Conservation (phyloP, 1,140 invertebrate genomes). For the Dendrolimus kikuchii region DNA sequence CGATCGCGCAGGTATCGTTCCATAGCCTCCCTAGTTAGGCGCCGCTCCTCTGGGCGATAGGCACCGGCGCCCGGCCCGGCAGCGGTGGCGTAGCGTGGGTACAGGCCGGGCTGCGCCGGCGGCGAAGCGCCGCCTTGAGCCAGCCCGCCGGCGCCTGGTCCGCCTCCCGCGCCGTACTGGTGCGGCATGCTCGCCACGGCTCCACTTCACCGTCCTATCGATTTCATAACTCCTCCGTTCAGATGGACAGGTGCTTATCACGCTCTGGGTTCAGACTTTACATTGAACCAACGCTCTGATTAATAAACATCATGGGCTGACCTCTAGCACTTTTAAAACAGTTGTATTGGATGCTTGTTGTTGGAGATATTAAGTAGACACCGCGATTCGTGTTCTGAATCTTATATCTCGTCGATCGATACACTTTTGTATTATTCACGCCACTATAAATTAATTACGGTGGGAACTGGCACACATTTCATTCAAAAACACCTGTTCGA, state of each 20-base stretch:
- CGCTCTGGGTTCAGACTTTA: too few relatives aligned
- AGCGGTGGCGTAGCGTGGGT: constrained; percentile 64
- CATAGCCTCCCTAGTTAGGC: constrained; percentile 95
- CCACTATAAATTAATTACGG: constrained; percentile 65
- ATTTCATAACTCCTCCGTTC: constrained; percentile 10
- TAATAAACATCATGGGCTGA: too few relatives aligned
- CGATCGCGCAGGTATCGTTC: constrained; percentile 94
- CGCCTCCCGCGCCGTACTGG: constrained; percentile 76
- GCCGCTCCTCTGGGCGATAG: constrained; percentile 85
- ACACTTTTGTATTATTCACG: constrained; percentile 61
- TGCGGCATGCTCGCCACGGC: constrained; percentile 80
- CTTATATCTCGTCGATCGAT: constrained; percentile 36
- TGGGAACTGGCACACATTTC: constrained; percentile 65
- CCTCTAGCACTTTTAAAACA: too few relatives aligned
- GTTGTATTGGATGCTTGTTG: too few relatives aligned
- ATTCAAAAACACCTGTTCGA: constrained; percentile 69
- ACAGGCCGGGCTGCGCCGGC: constrained; percentile 66
- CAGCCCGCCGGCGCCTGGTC: constrained; percentile 72
- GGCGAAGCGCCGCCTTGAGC: constrained; percentile 73
- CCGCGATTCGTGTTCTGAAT: constrained; percentile 1
- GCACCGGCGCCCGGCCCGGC: constrained; percentile 73
- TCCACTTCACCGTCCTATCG: constrained; percentile 39
- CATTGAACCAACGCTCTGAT: too few relatives aligned
- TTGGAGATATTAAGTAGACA: too few relatives aligned
- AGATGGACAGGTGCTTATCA: too few relatives aligned